Percentiles rank a stretch among this genome's conserved stretches.
Evolutionary conservation across 2,113 vertebrate genomes (phyloP).

Genomic region (Opisthocomus hoazin): DNA sequence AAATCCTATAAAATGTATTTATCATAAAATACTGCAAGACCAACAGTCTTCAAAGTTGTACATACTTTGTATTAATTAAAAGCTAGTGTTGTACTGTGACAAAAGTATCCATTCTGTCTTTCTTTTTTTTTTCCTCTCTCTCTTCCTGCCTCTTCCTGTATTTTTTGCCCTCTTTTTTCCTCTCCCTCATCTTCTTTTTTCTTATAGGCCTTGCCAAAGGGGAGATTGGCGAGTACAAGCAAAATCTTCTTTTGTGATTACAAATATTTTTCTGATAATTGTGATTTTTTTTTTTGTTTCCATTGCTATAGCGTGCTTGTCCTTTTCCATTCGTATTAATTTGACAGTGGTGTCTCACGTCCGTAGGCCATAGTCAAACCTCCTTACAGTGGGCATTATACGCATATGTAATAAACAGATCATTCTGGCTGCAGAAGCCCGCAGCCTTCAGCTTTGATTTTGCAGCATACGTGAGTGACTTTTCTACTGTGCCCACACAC

Average conservation of each 20-base stretch:
- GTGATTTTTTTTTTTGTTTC: not conserved
- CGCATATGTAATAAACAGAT: not conserved
- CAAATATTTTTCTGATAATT: conserved; percentile 17
- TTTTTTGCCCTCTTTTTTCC: not conserved
- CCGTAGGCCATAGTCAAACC: conserved; percentile 24
- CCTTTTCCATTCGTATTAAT: conserved; percentile 1
- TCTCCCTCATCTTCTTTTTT: not conserved
- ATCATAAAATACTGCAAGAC: conserved; percentile 54
- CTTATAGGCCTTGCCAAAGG: not conserved
- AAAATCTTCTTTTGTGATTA: not conserved
- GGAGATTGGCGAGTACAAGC: not conserved
- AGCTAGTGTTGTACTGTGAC: conserved; percentile 36
- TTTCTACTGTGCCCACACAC: not conserved
- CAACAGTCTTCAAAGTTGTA: conserved; percentile 61
- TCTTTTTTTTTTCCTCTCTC: not conserved
- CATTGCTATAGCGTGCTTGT: not conserved
- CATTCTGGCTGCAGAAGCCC: not conserved
- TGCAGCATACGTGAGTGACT: fast-evolving
- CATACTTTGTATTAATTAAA: conserved; percentile 60
- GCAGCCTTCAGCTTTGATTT: not conserved
- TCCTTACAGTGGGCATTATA: not conserved
- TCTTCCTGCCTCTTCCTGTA: not conserved
- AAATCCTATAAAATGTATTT: conserved; percentile 69
- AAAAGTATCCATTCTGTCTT: not conserved
- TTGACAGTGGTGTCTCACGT: not conserved